phyloP scores from a whole-genome alignment of 2,888 invertebrate species.

The Candidula unifasciata region DNA sequence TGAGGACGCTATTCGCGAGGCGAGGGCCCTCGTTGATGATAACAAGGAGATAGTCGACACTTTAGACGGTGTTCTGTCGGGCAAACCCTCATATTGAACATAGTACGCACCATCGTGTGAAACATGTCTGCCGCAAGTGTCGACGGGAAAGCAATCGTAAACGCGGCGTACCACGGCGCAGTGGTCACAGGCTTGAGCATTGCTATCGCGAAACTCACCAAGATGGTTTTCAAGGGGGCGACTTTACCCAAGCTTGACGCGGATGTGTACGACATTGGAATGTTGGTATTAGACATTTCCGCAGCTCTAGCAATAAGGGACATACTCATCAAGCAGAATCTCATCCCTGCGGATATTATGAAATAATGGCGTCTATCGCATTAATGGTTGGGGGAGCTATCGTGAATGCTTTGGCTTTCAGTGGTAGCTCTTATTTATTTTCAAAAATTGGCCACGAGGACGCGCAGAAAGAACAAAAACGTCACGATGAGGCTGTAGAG shows the following conservation, averaged over 20 bases:
- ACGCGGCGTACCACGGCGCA: not conserved
- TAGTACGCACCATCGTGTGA: too few relatives aligned
- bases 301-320: not conserved
- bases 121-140: not conserved
- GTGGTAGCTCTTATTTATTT: too few relatives aligned
- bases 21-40: too few relatives aligned
- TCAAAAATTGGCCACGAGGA: not conserved
- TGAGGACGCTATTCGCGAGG: too few relatives aligned
- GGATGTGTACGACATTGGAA: not conserved
- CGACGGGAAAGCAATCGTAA: not conserved
- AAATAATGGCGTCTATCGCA: not conserved
- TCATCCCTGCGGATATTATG: not conserved
- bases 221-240: not conserved
- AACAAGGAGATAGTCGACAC: too few relatives aligned
- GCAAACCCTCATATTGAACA: too few relatives aligned
- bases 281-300: not conserved
- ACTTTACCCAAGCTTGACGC: not conserved
- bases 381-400: too few relatives aligned
- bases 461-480: not conserved
- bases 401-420: too few relatives aligned
- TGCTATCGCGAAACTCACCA: not conserved
- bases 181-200: not conserved
- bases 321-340: not conserved
- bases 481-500: slow-evolving; percentile 14
- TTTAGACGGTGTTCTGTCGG: too few relatives aligned